Evolutionary conservation across 2,113 vertebrate genomes (phyloP).

Genomic region (Sarotherodon lohbergeri): DNA sequence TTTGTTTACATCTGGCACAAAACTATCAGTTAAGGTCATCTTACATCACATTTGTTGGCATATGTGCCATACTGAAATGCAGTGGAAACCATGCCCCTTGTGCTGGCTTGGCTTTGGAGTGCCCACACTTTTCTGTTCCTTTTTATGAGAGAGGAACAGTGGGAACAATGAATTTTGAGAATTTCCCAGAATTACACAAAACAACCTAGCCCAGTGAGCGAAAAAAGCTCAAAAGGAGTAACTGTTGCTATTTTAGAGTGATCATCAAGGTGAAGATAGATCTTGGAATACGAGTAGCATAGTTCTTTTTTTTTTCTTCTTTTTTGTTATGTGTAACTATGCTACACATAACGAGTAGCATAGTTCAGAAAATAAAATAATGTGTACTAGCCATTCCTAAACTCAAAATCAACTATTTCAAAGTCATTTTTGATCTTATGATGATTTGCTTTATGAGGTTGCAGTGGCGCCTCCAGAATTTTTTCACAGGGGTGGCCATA

Average conservation of each 20-base stretch:
- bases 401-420: neutral
- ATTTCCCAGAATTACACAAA: conserved; percentile 3
- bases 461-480: neutral
- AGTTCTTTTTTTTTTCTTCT: neutral
- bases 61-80: neutral
- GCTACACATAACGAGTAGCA: neutral
- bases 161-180: conserved; percentile 5
- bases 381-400: neutral
- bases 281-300: neutral
- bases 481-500: neutral
- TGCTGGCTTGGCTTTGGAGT: neutral
- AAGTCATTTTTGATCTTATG: neutral
- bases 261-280: neutral
- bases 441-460: neutral
- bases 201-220: neutral
- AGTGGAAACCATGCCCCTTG: conserved; percentile 3
- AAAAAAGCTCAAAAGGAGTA: neutral
- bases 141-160: neutral
- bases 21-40: neutral
- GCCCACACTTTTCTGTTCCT: neutral
- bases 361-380: neutral
- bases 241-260: neutral
- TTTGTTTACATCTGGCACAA: neutral
- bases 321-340: too few species aligned
- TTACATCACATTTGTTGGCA: neutral